Base-by-base conservation (phyloP, 2,113 vertebrate genomes). In the Charadrius vociferus region DNA sequence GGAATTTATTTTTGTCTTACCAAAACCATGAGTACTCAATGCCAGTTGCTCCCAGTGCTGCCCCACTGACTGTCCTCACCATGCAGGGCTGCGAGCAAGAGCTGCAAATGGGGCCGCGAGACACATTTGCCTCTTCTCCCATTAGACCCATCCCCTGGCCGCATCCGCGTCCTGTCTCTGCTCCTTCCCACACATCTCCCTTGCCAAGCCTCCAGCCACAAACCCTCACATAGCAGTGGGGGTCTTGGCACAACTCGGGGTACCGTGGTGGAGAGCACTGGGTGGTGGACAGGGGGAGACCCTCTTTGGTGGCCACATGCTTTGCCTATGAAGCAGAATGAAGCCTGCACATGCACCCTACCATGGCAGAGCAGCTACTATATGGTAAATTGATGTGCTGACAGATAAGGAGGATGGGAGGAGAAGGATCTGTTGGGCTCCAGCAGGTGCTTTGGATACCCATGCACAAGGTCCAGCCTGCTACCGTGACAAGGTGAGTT, bases 271-370 rank as follows among this genome's bases (percentile, higher is more conserved):
- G 55, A 67, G 55, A 70, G 9, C 11, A 24, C 19, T 0, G 3
- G 22, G 19, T 29, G 29, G 11, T 53, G 52, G 37, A 19, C 37
- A 61, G 22, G 5, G 21, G 15, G 12, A n/a, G 45, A 29, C 21
- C 7, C 17, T 27, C 36, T 52, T 53, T 37, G 8, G 24, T 39
- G 41, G 41, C n/a, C 43, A 27, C 0, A 0, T 43, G 29, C 17
- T 81, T 47, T 59, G 32, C 29, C 34, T 2, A 0, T 62, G 81
- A 36, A 81, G 47, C 14, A 30, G 30, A 34, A 41, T 53, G 59
- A 74, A 68, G 39, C 22, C 18, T 56, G 43, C 14, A 13, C 0
- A 0, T 74, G 36, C 2, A 9, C 6, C 26, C 13, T 0, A 0
- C 29, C 39, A 7, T 17, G 39, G 30, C 45, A 59, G 68, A 75